Conservation (phyloP, 2,113 vertebrate species). For the Vidua macroura region DNA sequence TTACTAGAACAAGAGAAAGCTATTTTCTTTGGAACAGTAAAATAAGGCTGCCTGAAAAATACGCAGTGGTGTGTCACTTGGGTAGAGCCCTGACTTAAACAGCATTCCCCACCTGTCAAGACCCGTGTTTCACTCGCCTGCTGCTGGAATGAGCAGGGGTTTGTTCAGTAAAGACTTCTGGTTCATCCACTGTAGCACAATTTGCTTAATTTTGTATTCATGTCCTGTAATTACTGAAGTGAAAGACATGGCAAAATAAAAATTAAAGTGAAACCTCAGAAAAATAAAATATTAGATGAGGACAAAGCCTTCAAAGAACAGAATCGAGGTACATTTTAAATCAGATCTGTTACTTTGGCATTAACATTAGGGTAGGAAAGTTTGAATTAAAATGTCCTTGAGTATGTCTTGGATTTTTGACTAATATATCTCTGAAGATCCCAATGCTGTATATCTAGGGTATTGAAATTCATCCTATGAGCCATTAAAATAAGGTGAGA, state of each 20-base stretch:
- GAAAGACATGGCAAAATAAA: not conserved
- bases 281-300: not conserved
- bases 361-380: not conserved
- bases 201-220: not conserved
- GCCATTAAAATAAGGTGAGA: not conserved
- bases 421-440: not conserved
- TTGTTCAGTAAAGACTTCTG: not conserved
- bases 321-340: not conserved
- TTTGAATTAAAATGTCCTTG: not conserved
- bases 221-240: not conserved
- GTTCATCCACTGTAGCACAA: not conserved
- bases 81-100: not conserved
- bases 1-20: slow-evolving; percentile 26
- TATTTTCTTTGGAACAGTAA: slow-evolving; percentile 11
- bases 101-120: not conserved
- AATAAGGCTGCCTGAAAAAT: slow-evolving; percentile 17
- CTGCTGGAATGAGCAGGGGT: not conserved
- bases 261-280: not conserved
- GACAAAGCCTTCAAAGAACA: not conserved
- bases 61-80: not conserved
- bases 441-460: not conserved
- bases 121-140: rapidly evolving
- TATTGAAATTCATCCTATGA: not conserved
- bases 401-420: not conserved
- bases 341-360: not conserved